Conservation (phyloP, 2,797 vertebrate genomes). For the Todus mexicanus region DNA sequence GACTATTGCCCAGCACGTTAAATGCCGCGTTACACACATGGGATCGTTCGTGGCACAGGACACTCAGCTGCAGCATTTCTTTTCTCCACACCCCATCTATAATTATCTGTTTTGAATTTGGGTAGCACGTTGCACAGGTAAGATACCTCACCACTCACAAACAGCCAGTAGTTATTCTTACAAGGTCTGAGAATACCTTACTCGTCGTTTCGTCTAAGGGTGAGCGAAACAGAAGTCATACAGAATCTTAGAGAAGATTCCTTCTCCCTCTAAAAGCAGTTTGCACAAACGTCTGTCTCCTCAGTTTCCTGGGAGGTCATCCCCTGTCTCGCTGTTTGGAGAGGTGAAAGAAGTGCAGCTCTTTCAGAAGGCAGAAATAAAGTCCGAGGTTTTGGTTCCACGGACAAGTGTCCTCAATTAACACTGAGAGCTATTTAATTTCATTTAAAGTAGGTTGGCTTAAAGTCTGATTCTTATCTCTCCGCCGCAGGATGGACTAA, state of each 20-base stretch:
- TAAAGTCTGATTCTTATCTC: conserved; percentile 52
- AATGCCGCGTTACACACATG: not conserved
- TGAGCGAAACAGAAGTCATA: not conserved
- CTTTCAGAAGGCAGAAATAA: not conserved
- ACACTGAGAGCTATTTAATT: conserved; percentile 57
- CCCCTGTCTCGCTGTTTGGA: not conserved
- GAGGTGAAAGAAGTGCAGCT: not conserved
- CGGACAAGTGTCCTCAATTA: conserved; percentile 41
- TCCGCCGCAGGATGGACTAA: not conserved
- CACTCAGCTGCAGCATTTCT: not conserved
- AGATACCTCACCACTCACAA: not conserved
- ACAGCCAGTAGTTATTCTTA: not conserved
- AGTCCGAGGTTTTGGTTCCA: not conserved
- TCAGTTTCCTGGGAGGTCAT: not conserved
- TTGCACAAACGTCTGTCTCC: not conserved
- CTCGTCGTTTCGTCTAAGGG: not conserved
- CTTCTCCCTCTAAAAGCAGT: not conserved
- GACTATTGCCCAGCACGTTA: not conserved
- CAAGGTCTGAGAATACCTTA: not conserved
- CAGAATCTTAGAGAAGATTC: not conserved
- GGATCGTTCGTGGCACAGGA: not conserved
- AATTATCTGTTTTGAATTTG: not conserved
- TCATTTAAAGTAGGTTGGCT: conserved; percentile 53
- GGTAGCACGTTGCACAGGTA: not conserved
- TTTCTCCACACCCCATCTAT: accelerated